Percentiles rank a stretch among this genome's conserved stretches.
phyloP scores from a whole-genome alignment of 2,888 invertebrate genomes.

The Gymnoscelis rufifasciata region DNA sequence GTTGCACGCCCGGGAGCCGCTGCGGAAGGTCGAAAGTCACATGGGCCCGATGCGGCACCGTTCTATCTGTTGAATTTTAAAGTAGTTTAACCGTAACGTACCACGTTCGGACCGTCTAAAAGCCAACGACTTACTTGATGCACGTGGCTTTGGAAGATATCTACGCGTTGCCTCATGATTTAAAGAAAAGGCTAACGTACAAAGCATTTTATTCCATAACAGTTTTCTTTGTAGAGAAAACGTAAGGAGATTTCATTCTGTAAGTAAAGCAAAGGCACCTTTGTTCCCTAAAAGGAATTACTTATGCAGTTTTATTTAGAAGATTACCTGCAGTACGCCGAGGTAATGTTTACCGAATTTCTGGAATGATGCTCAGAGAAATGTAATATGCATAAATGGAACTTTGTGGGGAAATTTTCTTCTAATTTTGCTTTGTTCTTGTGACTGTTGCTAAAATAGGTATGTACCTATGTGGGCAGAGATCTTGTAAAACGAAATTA shows the following conservation, averaged over 20 bases:
- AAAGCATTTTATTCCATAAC: too few relatives aligned
- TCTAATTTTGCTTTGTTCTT: neutral
- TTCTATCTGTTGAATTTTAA: constrained; percentile 19
- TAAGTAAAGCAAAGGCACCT: neutral
- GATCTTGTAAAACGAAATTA: too few relatives aligned
- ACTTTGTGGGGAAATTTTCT: neutral
- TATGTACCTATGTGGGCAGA: too few relatives aligned
- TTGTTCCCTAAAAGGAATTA: constrained; percentile 15
- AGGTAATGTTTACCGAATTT: constrained; percentile 8
- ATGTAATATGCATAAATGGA: neutral
- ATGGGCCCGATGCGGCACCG: constrained; percentile 17
- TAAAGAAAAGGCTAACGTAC: too few relatives aligned
- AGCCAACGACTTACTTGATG: neutral
- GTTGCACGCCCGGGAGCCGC: constrained; percentile 7
- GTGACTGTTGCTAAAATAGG: neutral
- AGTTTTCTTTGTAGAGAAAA: too few relatives aligned
- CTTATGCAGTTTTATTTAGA: constrained; percentile 26
- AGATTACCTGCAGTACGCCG: constrained; percentile 17
- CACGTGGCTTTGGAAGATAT: neutral
- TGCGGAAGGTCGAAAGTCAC: constrained; percentile 28
- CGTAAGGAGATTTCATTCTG: neutral
- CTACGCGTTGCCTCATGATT: neutral
- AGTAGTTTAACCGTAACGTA: constrained; percentile 5
- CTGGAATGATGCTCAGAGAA: neutral
- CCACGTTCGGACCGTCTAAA: neutral